Evolutionary conservation across 2,113 vertebrate genomes (phyloP).

Genomic region (Todiramphus saurophagus): DNA sequence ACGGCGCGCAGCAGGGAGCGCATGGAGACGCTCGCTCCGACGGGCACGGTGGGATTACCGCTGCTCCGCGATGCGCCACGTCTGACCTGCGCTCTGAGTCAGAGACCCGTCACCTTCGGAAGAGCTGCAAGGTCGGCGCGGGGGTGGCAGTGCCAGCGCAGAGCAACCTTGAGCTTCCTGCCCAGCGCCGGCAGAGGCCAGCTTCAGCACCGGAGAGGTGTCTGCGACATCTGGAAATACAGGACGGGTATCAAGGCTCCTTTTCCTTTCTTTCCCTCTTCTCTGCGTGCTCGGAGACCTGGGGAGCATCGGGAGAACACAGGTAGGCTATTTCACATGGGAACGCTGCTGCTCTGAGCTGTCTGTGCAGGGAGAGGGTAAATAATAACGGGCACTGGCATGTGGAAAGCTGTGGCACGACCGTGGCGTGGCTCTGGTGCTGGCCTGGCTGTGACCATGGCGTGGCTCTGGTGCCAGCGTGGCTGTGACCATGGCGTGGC

Average conservation of each 20-base stretch:
- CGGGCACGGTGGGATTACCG: neutral
- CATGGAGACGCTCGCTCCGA: neutral
- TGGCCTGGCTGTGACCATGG: neutral
- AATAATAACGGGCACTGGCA: neutral
- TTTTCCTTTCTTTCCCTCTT: neutral
- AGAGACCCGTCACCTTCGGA: neutral
- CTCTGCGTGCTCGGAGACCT: neutral
- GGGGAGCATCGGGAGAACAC: neutral
- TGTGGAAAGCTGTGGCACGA: neutral
- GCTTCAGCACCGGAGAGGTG: neutral
- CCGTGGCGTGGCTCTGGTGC: neutral
- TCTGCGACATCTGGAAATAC: neutral
- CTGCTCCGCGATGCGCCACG: neutral
- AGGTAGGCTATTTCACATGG: neutral
- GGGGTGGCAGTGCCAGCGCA: neutral
- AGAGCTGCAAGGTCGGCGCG: neutral
- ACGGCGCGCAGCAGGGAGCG: neutral
- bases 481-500: neutral
- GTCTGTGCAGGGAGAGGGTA: neutral
- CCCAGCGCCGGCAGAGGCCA: accelerated
- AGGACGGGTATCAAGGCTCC: neutral
- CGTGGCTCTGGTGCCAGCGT: neutral
- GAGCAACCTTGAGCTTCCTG: neutral
- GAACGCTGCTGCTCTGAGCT: neutral
- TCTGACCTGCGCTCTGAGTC: neutral